Evolutionary conservation across 2,113 vertebrate genomes (phyloP).

Genomic region (Trematocara stigmaticum): DNA sequence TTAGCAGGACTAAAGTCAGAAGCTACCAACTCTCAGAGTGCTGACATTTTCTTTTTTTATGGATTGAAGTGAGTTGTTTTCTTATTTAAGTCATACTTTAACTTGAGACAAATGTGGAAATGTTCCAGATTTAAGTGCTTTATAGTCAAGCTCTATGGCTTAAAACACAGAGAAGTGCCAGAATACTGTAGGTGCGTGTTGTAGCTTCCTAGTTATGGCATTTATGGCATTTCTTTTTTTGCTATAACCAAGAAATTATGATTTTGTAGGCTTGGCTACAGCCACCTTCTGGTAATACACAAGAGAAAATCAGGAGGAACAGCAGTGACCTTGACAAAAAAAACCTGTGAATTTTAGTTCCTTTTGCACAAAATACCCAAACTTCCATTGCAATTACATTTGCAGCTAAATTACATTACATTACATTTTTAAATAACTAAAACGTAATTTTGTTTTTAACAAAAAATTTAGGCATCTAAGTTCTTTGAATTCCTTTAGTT

Average conservation of each 20-base stretch:
- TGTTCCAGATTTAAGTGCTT: neutral
- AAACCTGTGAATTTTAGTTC: neutral
- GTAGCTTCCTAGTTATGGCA: neutral
- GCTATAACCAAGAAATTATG: neutral
- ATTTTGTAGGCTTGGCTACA: neutral
- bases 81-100: neutral
- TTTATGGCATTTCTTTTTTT: neutral
- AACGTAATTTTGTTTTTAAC: neutral
- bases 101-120: neutral
- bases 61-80: neutral
- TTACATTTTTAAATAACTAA: neutral
- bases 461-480: neutral
- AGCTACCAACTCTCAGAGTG: neutral
- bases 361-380: neutral
- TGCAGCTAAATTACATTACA: neutral
- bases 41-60: neutral
- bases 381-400: neutral
- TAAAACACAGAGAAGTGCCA: neutral
- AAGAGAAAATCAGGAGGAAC: neutral
- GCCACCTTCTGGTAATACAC: neutral
- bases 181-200: neutral
- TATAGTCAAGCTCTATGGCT: neutral
- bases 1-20: neutral
- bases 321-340: neutral
- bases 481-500: neutral